Base-by-base conservation (phyloP, 2,888 invertebrate species). In the Scrobipalpa atriplicella region DNA sequence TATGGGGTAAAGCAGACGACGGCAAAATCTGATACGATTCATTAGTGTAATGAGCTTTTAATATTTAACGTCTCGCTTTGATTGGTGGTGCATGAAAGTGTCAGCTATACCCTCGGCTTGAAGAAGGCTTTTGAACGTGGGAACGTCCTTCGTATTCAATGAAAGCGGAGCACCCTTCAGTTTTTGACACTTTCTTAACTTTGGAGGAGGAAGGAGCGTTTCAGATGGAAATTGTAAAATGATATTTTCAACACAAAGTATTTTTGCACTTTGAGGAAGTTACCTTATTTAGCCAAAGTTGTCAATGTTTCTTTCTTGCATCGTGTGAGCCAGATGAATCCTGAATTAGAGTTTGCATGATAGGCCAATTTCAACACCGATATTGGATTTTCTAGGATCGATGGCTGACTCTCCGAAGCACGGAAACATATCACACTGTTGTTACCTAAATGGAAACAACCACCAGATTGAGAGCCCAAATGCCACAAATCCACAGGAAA, bases 11-110 rank as follows among this genome's bases (percentile, higher is more conserved):
- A 75, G 79, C 76, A 83, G 83, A 81, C 84, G 87, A 77, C 81
- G 82, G 75, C 78, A 81, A 84, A 89, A 92, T 91, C 93, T 90
- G 93, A 93, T 93, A 93, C 89, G 93, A 90, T 93, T 93, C 93
- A 93, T 93, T 93, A 92, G 84, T 82, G 83, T 89, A 92, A 93
- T 87, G 92, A 90, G 82, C 87, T 90, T 89, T 93, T 90, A 93
- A 93, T 93, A 89, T 90, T 91, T 90, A 84, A 92, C 74, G 82
- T 73, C 73, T 74, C 72, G 82, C 86, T 90, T 90, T 92, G 92
- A 93, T 93, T 90, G 88, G 84, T 83, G 85, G 81, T 76, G 80
- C 83, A 79, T 79, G 85, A 79, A 86, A 86, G 87, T 88, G 90
- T 86, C 82, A 84, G 83, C 79, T 78, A 81, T 81, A 78, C 83